phyloP scores from a whole-genome alignment of 2,888 invertebrate genomes.

The Choreutis nemorana region DNA sequence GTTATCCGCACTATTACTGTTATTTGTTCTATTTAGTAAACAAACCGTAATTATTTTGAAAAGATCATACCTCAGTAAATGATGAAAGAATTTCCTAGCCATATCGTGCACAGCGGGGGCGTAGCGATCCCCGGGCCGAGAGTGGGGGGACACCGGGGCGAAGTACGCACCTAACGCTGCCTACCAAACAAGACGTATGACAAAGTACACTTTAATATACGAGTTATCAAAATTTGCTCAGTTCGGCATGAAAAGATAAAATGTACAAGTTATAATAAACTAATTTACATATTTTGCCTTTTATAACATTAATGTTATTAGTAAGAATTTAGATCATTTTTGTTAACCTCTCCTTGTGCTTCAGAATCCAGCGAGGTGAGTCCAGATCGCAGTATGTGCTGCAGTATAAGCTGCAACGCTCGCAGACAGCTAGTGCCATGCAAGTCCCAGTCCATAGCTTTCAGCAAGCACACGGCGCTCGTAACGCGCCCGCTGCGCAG shows the following conservation, averaged over 20 bases:
- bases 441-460: slow-evolving; percentile 80
- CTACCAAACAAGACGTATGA: no score
- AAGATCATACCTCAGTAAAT: slow-evolving; percentile 72
- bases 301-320: no score
- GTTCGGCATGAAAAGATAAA: no score
- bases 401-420: slow-evolving; percentile 67
- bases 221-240: no score
- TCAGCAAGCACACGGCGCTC: slow-evolving; percentile 42
- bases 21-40: slow-evolving; percentile 1
- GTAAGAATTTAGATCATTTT: no score
- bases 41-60: background rate
- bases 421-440: slow-evolving; percentile 79
- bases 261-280: no score
- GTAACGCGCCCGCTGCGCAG: slow-evolving; percentile 31
- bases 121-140: slow-evolving; percentile 72
- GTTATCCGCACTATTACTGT: no score
- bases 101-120: slow-evolving; percentile 82
- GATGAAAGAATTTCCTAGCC: slow-evolving; percentile 88
- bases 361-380: no score
- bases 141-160: slow-evolving; percentile 71
- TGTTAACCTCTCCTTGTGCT: no score
- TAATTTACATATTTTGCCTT: no score
- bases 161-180: slow-evolving; percentile 79
- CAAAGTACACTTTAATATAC: no score
- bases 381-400: slow-evolving; percentile 25